Base-by-base conservation (phyloP, 2,113 vertebrate species). In the Columba janthina region DNA sequence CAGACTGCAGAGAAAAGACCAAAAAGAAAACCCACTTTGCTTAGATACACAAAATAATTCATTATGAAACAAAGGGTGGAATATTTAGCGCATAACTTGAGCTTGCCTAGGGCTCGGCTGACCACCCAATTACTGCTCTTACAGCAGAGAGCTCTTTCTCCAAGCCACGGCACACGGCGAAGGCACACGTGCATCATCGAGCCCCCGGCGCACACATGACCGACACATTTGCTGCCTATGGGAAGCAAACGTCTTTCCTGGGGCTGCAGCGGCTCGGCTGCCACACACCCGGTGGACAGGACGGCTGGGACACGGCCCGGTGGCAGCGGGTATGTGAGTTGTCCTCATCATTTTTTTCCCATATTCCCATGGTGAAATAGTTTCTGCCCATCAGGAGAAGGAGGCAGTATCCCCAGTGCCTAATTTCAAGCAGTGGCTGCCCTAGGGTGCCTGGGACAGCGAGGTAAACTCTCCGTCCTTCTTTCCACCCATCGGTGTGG, bases 31-130 rank as follows among this genome's bases (percentile, higher is more conserved):
- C 29, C 19, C 66, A 42, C 51, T 96, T 93, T 93, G 57, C 85
- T 97, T 90, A 94, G 69, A 90, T 89, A 92, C 73, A 88, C 69
- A 90, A 85, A 96, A 88, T 95, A 93, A 92, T 90, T 90, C 82
- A 88, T 90, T 93, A 86, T 64, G 85, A 92, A 96, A 93, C 96
- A 92, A 94, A 95, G 92, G 76, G 79, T 83, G 75, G 90, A 92
- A 88, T 90, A 90, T 86, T 89, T 53, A 92, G 85, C 65, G 85
- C 76, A 31, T 71, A 12, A 8, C 93, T 85, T 1, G 0, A 48
- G 75, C 72, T 86, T 28, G 88, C 85, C 85, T 58, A 92, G 75
- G 92, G 90, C 93, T 90, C 82, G 40, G 84, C 79, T 86, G 48
- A 88, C 75, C 12, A 4, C 48, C 90, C 76, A 94, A 83, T 94